Percentiles rank a stretch among this genome's conserved stretches.
These are phyloP conservation scores for Lycocerus yunnanus DNA, from an alignment of 2,888 invertebrate genomes.

Conservation along the genomic window DNA sequence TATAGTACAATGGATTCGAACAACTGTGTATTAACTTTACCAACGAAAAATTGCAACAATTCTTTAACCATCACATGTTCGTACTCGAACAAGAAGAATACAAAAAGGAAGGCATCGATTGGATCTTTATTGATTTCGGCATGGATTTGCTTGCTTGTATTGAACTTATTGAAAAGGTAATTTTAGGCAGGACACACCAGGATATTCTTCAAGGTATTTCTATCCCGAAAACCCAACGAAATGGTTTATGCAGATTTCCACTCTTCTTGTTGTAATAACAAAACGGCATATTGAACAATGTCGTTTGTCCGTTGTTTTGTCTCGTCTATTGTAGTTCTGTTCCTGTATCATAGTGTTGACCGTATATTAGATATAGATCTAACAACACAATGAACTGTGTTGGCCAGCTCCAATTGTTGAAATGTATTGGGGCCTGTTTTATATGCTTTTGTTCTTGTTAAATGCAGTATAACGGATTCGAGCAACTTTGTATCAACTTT, in stretches of 20 bases:
- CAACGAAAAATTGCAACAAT: slow-evolving; percentile 96
- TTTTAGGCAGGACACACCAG: not conserved
- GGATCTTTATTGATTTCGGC: slow-evolving; percentile 97
- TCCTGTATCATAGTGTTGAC: not conserved
- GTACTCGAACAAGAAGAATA: slow-evolving; percentile 97
- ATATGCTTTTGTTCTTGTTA: slow-evolving; percentile 10
- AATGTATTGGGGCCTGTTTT: not conserved
- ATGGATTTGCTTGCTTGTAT: slow-evolving; percentile 96
- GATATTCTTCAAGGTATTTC: not conserved
- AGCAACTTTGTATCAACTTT: slow-evolving; percentile 80
- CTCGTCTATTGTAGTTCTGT: not conserved
- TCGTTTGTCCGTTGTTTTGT: not conserved
- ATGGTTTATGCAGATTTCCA: not conserved
- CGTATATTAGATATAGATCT: not conserved
- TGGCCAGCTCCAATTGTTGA: not conserved
- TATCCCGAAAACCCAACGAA: not conserved
- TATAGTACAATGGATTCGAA: slow-evolving; percentile 93
- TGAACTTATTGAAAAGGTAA: slow-evolving; percentile 93
- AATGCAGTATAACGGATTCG: slow-evolving; percentile 46
- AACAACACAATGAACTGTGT: slow-evolving; percentile 6
- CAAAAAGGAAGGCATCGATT: slow-evolving; percentile 91
- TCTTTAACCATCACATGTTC: slow-evolving; percentile 99
- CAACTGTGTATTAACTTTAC: slow-evolving; percentile 99
- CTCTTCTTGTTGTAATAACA: not conserved
- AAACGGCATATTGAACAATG: not conserved